phyloP scores from a whole-genome alignment of 1,140 invertebrate genomes.

The Geopemphigus sp. region DNA sequence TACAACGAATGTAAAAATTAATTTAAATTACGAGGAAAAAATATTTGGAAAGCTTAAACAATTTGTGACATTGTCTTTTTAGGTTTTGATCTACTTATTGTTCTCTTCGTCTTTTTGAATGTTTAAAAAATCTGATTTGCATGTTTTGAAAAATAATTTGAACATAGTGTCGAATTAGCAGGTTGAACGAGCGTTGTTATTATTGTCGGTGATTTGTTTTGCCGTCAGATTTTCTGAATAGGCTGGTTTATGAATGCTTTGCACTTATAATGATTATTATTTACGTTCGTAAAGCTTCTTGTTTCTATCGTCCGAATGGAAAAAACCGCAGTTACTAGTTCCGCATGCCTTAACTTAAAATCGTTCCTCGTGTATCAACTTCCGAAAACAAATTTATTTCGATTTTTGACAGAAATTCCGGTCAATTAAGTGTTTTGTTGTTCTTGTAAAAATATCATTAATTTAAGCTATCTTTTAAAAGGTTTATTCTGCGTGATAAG shows the following conservation, averaged over 20 bases:
- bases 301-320: slow-evolving; percentile 33
- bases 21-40: background rate
- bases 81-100: slow-evolving; percentile 43
- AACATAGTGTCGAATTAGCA: slow-evolving; percentile 46
- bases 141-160: slow-evolving; percentile 48
- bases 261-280: slow-evolving; percentile 48
- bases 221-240: slow-evolving; percentile 48
- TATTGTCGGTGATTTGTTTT: slow-evolving; percentile 48
- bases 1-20: slow-evolving; percentile 18
- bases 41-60: slow-evolving; percentile 37
- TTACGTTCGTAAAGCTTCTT: slow-evolving; percentile 45
- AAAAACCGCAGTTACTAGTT: slow-evolving; percentile 37
- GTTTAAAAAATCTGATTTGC: slow-evolving; percentile 45
- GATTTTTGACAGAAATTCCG: background rate
- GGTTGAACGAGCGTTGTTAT: slow-evolving; percentile 47
- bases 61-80: slow-evolving; percentile 39
- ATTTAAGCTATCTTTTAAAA: background rate
- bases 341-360: slow-evolving; percentile 21
- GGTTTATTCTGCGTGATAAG: too few relatives aligned
- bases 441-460: too few relatives aligned
- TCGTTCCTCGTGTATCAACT: background rate
- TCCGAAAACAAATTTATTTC: background rate
- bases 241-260: slow-evolving; percentile 41
- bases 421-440: background rate
- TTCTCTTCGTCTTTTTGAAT: slow-evolving; percentile 28